phyloP scores from a whole-genome alignment of 2,113 vertebrate genomes.

The Erythrolamprus reginae region DNA sequence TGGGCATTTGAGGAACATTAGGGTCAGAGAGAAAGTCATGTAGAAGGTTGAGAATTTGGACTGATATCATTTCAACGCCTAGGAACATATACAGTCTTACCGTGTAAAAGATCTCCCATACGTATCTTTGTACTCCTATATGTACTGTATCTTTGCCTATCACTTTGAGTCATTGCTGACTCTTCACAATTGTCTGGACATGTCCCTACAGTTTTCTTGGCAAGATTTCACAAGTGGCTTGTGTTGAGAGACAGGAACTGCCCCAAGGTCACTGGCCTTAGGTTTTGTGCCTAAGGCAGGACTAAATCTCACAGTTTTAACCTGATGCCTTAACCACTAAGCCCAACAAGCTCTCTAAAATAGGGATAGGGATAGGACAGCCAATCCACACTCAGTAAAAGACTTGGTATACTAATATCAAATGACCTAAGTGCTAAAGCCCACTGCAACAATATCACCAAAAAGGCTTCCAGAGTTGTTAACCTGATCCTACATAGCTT shows the following conservation, averaged over 20 bases:
- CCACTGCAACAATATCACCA: no score
- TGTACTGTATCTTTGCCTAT: background rate
- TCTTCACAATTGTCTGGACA: background rate
- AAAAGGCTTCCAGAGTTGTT: no score
- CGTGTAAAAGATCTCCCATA: no score
- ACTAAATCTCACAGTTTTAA: background rate
- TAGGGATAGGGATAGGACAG: no score
- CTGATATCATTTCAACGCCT: background rate
- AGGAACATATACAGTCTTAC: background rate
- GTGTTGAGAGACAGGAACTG: background rate
- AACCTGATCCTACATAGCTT: no score
- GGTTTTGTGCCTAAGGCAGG: background rate
- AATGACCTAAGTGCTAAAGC: no score
- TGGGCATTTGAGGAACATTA: background rate
- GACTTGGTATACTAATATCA: no score
- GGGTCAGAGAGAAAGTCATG: background rate
- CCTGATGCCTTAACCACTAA: background rate
- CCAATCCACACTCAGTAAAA: no score
- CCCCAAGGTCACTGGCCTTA: background rate
- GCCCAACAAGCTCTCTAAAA: background rate
- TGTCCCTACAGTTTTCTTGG: background rate
- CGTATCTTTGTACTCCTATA: background rate
- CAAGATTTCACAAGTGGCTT: background rate
- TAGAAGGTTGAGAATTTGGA: background rate
- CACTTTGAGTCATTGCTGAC: background rate